A percentile compares a stretch with the other conserved stretches of the same genome.
Evolutionary conservation across 37 sponge, comb jelly and placozoan species (phyloP).

Genomic region (Halisarca cf. caerulea): DNA sequence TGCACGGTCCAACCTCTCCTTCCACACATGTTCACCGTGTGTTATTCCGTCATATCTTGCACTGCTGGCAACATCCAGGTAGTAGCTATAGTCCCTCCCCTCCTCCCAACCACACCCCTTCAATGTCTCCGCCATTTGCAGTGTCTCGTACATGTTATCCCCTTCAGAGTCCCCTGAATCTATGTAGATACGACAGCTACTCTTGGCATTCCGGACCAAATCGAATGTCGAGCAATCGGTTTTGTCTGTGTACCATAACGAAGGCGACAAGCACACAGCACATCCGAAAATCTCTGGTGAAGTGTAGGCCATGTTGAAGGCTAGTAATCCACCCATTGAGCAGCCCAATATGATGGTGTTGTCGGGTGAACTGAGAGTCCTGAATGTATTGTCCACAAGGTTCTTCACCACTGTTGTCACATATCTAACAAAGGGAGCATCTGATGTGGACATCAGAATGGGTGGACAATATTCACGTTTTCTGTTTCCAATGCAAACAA

Average conservation of each 20-base stretch:
- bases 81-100: constrained; percentile 62
- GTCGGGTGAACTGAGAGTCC: constrained; percentile 48
- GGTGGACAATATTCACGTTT: constrained; percentile 77
- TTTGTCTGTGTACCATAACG: constrained; percentile 77
- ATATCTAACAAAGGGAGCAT: constrained; percentile 68
- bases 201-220: constrained; percentile 22
- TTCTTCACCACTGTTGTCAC: constrained; percentile 71
- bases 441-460: constrained; percentile 34
- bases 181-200: constrained; percentile 63
- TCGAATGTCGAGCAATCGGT: constrained; percentile 45
- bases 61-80: constrained; percentile 55
- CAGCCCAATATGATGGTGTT: constrained; percentile 67
- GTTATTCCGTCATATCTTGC: constrained; percentile 47
- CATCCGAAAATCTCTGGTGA: constrained; percentile 51
- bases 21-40: constrained; percentile 80
- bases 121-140: constrained; percentile 57
- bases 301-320: constrained; percentile 54
- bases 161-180: constrained; percentile 80
- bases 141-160: constrained; percentile 68
- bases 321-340: constrained; percentile 79
- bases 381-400: constrained; percentile 56
- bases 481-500: constrained; percentile 79
- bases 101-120: constrained; percentile 57
- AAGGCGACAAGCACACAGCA: constrained; percentile 75
- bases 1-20: constrained; percentile 57